Conservation (phyloP, 2,797 vertebrate species). For the Philypnodon macrostomus region DNA sequence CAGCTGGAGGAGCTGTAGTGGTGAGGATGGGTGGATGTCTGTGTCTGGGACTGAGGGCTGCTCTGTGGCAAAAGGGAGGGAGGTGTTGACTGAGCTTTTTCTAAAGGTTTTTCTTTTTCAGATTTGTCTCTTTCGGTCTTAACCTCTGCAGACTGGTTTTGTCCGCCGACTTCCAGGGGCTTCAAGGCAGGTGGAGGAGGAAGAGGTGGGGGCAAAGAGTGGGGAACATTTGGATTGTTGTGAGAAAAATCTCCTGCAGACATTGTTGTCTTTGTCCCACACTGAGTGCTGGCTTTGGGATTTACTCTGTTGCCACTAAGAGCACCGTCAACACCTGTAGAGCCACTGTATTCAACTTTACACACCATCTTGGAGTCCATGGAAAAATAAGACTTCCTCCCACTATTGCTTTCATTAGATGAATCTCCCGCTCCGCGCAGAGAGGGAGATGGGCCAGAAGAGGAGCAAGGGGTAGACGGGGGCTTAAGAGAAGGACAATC, state of each 20-base stretch:
- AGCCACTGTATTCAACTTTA: conserved; percentile 74
- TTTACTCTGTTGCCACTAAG: conserved; percentile 70
- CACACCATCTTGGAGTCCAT: conserved; percentile 78
- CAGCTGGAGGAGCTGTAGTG: conserved; percentile 86
- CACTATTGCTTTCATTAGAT: conserved; percentile 66
- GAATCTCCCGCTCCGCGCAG: conserved; percentile 70
- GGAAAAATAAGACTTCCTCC: conserved; percentile 78
- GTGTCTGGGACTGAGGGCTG: conserved; percentile 65
- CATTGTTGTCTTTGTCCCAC: conserved; percentile 69
- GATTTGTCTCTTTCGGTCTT: conserved; percentile 80
- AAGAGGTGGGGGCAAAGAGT: conserved; percentile 72
- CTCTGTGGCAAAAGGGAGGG: conserved; percentile 76
- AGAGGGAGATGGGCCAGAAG: conserved; percentile 66
- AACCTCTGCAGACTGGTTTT: conserved; percentile 67
- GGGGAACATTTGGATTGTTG: conserved; percentile 67
- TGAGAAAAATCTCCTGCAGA: conserved; percentile 75
- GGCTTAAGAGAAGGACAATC: conserved; percentile 74
- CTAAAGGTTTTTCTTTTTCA: conserved; percentile 78
- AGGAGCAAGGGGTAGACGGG: conserved; percentile 67
- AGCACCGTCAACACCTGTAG: conserved; percentile 50
- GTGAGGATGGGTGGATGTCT: conserved; percentile 79
- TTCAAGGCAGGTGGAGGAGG: conserved; percentile 82
- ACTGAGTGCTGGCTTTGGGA: conserved; percentile 75
- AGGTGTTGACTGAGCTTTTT: conserved; percentile 71
- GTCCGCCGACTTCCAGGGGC: conserved; percentile 77